Conservation (phyloP, 2,113 vertebrate species). For the Tamias sibiricus region DNA sequence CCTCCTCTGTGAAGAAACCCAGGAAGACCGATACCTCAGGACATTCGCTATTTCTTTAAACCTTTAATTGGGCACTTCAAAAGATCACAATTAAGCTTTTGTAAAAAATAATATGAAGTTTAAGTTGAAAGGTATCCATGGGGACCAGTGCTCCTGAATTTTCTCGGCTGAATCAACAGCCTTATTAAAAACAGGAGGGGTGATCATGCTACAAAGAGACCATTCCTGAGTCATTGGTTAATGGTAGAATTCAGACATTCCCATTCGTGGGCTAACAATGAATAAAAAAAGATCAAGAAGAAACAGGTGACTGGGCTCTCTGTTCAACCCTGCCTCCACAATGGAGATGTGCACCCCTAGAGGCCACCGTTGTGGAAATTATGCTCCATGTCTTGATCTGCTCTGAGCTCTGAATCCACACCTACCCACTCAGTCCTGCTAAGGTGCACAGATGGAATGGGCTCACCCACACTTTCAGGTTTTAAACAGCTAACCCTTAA, state of each 20-base stretch:
- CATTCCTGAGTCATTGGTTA: background rate
- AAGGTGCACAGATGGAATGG: background rate
- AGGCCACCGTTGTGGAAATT: background rate
- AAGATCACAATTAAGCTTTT: constrained; percentile 62
- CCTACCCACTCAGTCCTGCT: background rate
- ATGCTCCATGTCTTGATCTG: accelerated
- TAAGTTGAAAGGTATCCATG: constrained; percentile 53
- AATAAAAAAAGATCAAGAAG: background rate
- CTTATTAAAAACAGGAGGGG: constrained; percentile 58
- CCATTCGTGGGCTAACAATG: background rate
- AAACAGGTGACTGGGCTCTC: background rate
- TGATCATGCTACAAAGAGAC: background rate
- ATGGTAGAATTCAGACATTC: background rate
- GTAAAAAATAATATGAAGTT: background rate
- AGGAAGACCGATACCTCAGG: background rate
- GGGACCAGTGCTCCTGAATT: background rate
- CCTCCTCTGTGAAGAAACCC: constrained; percentile 23
- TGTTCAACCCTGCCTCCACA: background rate
- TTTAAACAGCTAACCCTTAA: background rate
- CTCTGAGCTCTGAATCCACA: background rate
- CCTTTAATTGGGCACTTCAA: constrained; percentile 59
- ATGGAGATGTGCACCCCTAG: background rate
- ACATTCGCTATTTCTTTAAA: constrained; percentile 49
- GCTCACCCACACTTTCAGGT: background rate
- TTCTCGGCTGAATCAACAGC: background rate